Percentiles rank a stretch among this genome's conserved stretches.
phyloP scores from a whole-genome alignment of 2,888 invertebrate species.

The Chrysopilus asiliformis region DNA sequence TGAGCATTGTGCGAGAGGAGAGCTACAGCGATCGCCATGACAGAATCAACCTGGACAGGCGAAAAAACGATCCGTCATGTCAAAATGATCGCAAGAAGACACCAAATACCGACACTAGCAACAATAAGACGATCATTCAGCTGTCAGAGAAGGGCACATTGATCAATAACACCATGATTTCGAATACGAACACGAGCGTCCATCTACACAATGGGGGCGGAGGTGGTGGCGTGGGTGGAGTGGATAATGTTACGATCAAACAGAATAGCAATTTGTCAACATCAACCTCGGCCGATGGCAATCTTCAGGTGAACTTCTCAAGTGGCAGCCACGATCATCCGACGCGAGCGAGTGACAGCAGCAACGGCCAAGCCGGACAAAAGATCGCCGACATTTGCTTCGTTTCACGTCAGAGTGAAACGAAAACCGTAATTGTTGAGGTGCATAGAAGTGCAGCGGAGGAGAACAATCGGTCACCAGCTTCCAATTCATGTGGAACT shows the following conservation, averaged over 20 bases:
- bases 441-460: conserved; percentile 46
- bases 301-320: conserved; percentile 3
- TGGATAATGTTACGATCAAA: conserved; percentile 9
- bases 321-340: background rate
- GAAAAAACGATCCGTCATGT: conserved; percentile 32
- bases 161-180: conserved; percentile 46
- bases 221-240: too few species aligned
- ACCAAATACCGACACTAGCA: conserved; percentile 30
- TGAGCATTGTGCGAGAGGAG: conserved; percentile 64
- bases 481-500: background rate
- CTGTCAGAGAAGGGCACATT: conserved; percentile 57
- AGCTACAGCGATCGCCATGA: background rate
- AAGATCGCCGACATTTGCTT: conserved; percentile 33
- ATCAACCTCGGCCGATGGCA: conserved; percentile 3
- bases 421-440: conserved; percentile 60
- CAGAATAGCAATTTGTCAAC: conserved; percentile 6
- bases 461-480: conserved; percentile 11
- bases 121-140: conserved; percentile 60
- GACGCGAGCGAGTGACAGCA: too few species aligned
- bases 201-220: conserved; percentile 8
- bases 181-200: conserved; percentile 14
- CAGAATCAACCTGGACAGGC: conserved; percentile 8
- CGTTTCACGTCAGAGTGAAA: conserved; percentile 37
- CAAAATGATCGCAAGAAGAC: conserved; percentile 29
- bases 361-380: too few species aligned